Evolutionary conservation across 2,113 vertebrate species (phyloP), one percentile per base, ranked within the genome.

Genomic region (Psammodynastes pulverulentus): DNA sequence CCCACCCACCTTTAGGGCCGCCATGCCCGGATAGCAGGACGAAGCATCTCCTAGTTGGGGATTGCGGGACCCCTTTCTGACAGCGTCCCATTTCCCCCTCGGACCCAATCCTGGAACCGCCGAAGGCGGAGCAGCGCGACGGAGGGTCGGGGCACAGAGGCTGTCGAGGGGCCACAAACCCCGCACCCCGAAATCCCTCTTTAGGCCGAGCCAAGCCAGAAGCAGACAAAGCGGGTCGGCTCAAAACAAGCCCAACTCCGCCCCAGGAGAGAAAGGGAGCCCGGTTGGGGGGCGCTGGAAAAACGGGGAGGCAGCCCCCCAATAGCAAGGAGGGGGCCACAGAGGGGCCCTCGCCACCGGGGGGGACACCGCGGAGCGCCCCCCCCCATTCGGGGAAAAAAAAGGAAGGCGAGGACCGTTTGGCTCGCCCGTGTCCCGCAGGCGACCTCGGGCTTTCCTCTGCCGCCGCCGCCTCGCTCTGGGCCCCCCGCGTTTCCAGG

Each of bases 1-100:
- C 87, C 87, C 86, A 56, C 62, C 62, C 91, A 84, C 88, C 72
- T 92, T 86, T 29, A 6, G 21, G 21, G 53, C 39, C 26, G 39
- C 5, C 6, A 1, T 29, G 87, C 56, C 29, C 7, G 56, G 52
- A 43, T 24, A 84, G 91, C 72, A 10, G 84, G 67, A 89, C 49
- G 54, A 89, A 67, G 72, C 43, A 48, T 52, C 62, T 21, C 34
- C 87, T 17, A 34, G 29, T 3, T 19, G 23, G 39, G 58, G 21
- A 19, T 4, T 13, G 3, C 29, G 12, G 58, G 34, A 17, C 15
- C 51, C 7, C 67, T 85, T 84, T 53, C 24, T 46, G 51, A 85
- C 67, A 85, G 43, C 67, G 84, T 51, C 87, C n/a, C 26, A 4
- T 5, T 24, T 13, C 24, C 52, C 39, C 48, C 34, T 10, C 19